Evolutionary conservation across 2,888 invertebrate genomes (phyloP).

Genomic region (Tipula unca): DNA sequence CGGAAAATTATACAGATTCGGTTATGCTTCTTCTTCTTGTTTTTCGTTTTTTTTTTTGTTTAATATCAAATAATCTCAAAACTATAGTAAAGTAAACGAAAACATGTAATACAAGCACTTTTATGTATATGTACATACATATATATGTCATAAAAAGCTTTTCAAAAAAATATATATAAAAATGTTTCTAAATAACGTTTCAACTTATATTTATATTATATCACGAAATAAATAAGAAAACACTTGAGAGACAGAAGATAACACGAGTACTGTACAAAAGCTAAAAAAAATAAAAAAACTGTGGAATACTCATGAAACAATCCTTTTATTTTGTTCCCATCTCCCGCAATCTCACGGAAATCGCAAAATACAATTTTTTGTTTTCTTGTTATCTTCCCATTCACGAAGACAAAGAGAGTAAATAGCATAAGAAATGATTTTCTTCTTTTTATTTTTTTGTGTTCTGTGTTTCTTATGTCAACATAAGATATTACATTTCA

Average conservation of each 20-base stretch:
- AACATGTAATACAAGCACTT: not conserved
- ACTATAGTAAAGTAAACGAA: not conserved
- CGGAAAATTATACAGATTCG: not conserved
- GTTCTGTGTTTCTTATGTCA: not conserved
- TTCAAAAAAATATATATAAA: not conserved
- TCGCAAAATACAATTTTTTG: not conserved
- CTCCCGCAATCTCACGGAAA: not conserved
- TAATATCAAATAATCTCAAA: not conserved
- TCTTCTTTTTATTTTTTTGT: not conserved
- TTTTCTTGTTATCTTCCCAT: not conserved
- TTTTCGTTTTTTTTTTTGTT: not conserved
- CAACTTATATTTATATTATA: not conserved
- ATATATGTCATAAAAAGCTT: not conserved
- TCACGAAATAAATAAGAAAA: not conserved
- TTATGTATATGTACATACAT: not conserved
- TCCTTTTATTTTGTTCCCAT: not conserved
- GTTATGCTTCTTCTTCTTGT: not conserved
- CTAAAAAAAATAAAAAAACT: not conserved
- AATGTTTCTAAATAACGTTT: not conserved
- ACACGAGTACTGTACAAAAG: too few relatives aligned
- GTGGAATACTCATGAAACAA: not conserved
- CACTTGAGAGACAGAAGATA: not conserved
- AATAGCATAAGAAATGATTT: not conserved
- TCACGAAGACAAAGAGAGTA: not conserved
- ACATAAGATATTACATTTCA: constrained; percentile 14